Base-by-base conservation (phyloP, 1,140 invertebrate species). In the Cotesia glomerata region DNA sequence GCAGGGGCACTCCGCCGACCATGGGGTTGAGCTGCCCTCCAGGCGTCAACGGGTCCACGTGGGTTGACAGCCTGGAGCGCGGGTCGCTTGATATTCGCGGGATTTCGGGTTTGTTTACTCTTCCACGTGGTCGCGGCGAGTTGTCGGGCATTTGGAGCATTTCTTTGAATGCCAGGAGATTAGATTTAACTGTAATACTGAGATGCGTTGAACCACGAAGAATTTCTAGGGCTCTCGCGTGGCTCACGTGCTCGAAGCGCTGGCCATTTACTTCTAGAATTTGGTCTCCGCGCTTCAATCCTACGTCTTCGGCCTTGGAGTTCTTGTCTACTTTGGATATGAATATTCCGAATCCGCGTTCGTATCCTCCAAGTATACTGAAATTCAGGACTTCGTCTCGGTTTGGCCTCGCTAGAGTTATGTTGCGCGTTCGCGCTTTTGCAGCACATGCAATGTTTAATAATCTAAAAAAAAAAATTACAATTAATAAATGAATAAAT, bases 241-340 rank as follows among this genome's bases (percentile, higher is more conserved):
- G 94, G 77, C 92, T 94, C 49, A 99, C 94, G 83, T 97, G 95
- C 80, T 96, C 93, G 85, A 99, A 98, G 78, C 93, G 97, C 80
- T 98, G 95, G 16, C 97, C 96, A 85, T 99, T 99, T 0, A 99
- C 97, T 88, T 99, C 96, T 68, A 99, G 89, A 74, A 98, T 95
- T 88, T 99, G 97, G 89, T 99, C 98, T 1, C 98, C 98, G 63
- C 96, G 89, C 86, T 98, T 98, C 14, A 99, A 87, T 0, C 98
- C 98, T n/a, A 97, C 94, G 80, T 98, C 95, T 86, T 97, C 95
- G 8, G 97, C 96, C 87, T 97, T 97, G 2, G 96, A 97, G 69
- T 92, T 92, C 75, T 94, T 93, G 79, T 98, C 96, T 16, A 98
- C 93, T 88, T 97, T 95, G 9, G 95, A 93, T 71, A 99, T 94